Evolutionary conservation across 2,113 vertebrate species (phyloP).

Genomic region (Cyprinus carpio): DNA sequence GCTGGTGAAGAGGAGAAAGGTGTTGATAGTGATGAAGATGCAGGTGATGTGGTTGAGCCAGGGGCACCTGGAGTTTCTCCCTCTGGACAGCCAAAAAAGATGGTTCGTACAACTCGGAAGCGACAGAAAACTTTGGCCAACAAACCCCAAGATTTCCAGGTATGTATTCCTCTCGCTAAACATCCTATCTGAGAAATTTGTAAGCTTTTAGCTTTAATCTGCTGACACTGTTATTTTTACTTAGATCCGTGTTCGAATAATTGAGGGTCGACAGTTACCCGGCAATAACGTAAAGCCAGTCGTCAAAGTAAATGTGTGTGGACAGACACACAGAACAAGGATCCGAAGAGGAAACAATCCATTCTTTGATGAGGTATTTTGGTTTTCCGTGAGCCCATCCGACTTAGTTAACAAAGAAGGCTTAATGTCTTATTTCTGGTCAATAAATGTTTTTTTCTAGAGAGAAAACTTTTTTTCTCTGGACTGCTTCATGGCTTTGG

Average conservation of each 20-base stretch:
- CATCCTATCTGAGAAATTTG: neutral
- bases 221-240: slow-evolving; percentile 11
- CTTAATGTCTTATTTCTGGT: no score
- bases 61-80: slow-evolving; percentile 51
- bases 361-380: slow-evolving; percentile 88
- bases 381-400: no score
- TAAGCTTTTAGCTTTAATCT: neutral
- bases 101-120: slow-evolving; percentile 76
- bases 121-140: slow-evolving; percentile 80
- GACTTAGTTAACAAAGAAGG: neutral
- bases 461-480: no score
- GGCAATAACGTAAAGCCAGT: slow-evolving; percentile 96
- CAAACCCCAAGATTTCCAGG: slow-evolving; percentile 97
- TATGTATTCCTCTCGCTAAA: slow-evolving; percentile 55
- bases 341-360: slow-evolving; percentile 94
- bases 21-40: slow-evolving; percentile 74
- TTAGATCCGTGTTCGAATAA: slow-evolving; percentile 88
- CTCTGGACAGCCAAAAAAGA: slow-evolving; percentile 70
- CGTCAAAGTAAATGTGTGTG: slow-evolving; percentile 87
- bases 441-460: no score
- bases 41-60: slow-evolving; percentile 59
- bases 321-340: slow-evolving; percentile 90
- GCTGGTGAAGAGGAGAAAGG: slow-evolving; percentile 68
- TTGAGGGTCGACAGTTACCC: slow-evolving; percentile 87
- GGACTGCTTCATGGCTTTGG: no score